phyloP scores from a whole-genome alignment of 2,113 vertebrate species.

The Lampris megalopsis region DNA sequence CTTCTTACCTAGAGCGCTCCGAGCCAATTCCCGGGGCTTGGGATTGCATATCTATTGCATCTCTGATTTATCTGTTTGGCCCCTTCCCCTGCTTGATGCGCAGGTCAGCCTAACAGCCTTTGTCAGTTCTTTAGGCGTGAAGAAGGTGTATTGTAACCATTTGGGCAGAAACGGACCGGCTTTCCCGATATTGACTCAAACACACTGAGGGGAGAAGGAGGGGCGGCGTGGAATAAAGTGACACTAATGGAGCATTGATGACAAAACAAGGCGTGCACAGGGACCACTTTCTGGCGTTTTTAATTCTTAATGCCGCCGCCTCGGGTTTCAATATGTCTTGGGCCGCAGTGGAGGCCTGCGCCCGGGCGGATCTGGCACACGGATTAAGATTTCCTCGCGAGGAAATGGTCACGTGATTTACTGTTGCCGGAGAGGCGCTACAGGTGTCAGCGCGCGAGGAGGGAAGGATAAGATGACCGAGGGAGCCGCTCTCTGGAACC shows the following conservation, averaged over 20 bases:
- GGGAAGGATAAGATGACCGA: slow-evolving; percentile 79
- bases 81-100: slow-evolving; percentile 28
- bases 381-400: slow-evolving; percentile 81
- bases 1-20: neutral
- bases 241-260: slow-evolving; percentile 87
- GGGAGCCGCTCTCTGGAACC: slow-evolving; percentile 68
- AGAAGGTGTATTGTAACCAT: slow-evolving; percentile 85
- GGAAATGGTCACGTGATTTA: slow-evolving; percentile 87
- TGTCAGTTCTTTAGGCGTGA: slow-evolving; percentile 83
- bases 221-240: slow-evolving; percentile 81
- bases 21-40: slow-evolving; percentile 47
- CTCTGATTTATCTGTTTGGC: slow-evolving; percentile 58
- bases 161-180: slow-evolving; percentile 79
- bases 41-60: slow-evolving; percentile 57
- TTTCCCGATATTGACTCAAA: slow-evolving; percentile 85
- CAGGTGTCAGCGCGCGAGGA: slow-evolving; percentile 74
- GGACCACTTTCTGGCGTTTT: slow-evolving; percentile 84
- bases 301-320: slow-evolving; percentile 82
- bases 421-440: slow-evolving; percentile 72
- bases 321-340: slow-evolving; percentile 82
- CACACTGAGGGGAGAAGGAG: slow-evolving; percentile 68
- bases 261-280: slow-evolving; percentile 82
- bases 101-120: slow-evolving; percentile 77
- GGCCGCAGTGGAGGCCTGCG: slow-evolving; percentile 63
- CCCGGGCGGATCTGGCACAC: slow-evolving; percentile 64